These are phyloP conservation scores for Fukomys damarensis DNA, from an alignment of 2,113 vertebrate species.

Conservation along the genomic window DNA sequence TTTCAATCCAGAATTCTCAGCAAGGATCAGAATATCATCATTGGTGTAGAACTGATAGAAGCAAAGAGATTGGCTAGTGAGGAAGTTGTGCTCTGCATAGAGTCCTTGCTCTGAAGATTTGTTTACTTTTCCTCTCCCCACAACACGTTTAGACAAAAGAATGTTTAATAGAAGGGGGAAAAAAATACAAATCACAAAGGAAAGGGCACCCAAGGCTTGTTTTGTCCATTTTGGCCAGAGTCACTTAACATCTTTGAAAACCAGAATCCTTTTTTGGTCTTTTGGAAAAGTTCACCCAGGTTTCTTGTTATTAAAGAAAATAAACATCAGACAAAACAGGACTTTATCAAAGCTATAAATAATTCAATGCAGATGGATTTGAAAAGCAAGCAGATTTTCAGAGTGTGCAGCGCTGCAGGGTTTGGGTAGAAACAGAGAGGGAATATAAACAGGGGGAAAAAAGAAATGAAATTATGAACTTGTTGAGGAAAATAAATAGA, in stretches of 20 bases:
- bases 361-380: constrained; percentile 88
- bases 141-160: constrained; percentile 68
- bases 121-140: constrained; percentile 46
- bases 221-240: constrained; percentile 85
- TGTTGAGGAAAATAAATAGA: constrained; percentile 79
- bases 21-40: background rate
- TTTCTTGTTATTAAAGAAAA: constrained; percentile 89
- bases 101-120: background rate
- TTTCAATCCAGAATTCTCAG: background rate
- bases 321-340: constrained; percentile 86
- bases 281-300: constrained; percentile 84
- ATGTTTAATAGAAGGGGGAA: constrained; percentile 26
- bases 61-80: background rate
- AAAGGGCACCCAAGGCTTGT: constrained; percentile 77
- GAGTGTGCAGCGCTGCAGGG: constrained; percentile 69
- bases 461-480: constrained; percentile 66
- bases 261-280: constrained; percentile 80
- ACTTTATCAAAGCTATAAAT: constrained; percentile 88
- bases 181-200: constrained; percentile 40
- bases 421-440: constrained; percentile 76
- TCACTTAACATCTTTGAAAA: constrained; percentile 82
- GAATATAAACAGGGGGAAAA: constrained; percentile 73
- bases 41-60: background rate
- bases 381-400: constrained; percentile 82
- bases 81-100: background rate